phyloP scores from a whole-genome alignment of 2,888 invertebrate species.

The Norana najaformis region DNA sequence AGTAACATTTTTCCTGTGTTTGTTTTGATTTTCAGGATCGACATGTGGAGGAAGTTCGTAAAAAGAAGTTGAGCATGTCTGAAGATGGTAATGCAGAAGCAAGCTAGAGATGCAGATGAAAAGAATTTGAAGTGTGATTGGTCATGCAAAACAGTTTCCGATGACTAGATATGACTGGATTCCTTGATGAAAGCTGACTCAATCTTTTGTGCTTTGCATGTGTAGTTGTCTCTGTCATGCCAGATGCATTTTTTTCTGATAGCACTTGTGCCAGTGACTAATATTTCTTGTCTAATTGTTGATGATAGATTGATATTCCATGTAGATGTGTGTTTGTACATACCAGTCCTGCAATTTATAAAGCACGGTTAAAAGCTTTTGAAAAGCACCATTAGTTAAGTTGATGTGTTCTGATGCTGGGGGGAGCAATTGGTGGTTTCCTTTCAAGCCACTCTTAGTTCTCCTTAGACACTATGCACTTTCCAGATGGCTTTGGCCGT shows the following conservation, averaged over 20 bases:
- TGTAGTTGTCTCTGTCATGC: slow-evolving; percentile 1
- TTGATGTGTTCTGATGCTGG: neutral
- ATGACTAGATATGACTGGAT: too few relatives aligned
- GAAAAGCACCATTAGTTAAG: neutral
- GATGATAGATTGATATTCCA: slow-evolving; percentile 4
- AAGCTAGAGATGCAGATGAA: neutral
- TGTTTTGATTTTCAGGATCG: slow-evolving; percentile 24
- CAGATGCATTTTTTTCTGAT: neutral
- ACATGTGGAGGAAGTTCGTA: slow-evolving; percentile 34
- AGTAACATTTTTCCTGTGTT: too few relatives aligned
- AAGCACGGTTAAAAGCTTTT: neutral
- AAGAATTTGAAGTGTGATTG: neutral
- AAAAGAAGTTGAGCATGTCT: slow-evolving; percentile 32
- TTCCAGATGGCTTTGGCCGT: neutral
- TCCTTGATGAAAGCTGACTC: neutral
- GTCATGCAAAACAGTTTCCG: slow-evolving; percentile 5
- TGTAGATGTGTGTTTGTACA: neutral
- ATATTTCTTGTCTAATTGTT: neutral
- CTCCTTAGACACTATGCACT: neutral
- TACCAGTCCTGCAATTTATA: neutral
- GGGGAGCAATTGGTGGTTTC: neutral
- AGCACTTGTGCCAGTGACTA: neutral
- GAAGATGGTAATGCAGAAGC: slow-evolving; percentile 1
- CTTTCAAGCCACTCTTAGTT: neutral
- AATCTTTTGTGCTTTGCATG: neutral